A percentile compares a stretch with the other conserved stretches of the same genome.
Evolutionary conservation across 2,797 vertebrate species (phyloP).

Genomic region (Allobates femoralis): DNA sequence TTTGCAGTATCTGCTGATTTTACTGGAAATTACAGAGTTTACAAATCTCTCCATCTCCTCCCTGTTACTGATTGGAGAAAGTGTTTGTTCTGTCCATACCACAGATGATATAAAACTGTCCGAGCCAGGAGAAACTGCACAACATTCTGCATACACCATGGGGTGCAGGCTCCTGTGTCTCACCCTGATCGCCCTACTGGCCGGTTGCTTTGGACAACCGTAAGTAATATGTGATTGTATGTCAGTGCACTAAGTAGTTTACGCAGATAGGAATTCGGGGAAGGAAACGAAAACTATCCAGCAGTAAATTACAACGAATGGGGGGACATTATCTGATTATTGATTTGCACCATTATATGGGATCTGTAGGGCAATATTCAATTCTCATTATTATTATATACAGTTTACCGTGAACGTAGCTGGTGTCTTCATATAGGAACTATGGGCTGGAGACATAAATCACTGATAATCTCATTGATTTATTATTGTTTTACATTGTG

Average conservation of each 20-base stretch:
- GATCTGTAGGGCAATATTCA: neutral
- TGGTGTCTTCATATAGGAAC: too few species aligned
- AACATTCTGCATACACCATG: conserved; percentile 5
- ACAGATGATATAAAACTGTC: neutral
- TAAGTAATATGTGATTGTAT: neutral
- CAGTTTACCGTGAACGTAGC: neutral
- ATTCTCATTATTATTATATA: too few species aligned
- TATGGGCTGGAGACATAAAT: too few species aligned
- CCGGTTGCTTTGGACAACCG: conserved; percentile 37
- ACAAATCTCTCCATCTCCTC: neutral
- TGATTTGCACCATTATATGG: too few species aligned
- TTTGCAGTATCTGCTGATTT: neutral
- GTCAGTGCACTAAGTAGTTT: too few species aligned
- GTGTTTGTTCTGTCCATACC: conserved; percentile 7
- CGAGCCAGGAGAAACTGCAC: neutral
- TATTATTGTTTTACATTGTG: too few species aligned
- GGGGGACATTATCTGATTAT: neutral
- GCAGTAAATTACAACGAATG: too few species aligned
- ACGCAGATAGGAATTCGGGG: too few species aligned
- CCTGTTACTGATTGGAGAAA: neutral
- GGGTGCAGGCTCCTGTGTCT: conserved; percentile 11
- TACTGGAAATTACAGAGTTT: conserved; percentile 44
- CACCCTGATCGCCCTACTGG: conserved; percentile 15
- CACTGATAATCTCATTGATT: too few species aligned
- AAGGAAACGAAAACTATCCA: too few species aligned